Evolutionary conservation across 2,888 invertebrate species (phyloP).

Genomic region (Molanna angustata): DNA sequence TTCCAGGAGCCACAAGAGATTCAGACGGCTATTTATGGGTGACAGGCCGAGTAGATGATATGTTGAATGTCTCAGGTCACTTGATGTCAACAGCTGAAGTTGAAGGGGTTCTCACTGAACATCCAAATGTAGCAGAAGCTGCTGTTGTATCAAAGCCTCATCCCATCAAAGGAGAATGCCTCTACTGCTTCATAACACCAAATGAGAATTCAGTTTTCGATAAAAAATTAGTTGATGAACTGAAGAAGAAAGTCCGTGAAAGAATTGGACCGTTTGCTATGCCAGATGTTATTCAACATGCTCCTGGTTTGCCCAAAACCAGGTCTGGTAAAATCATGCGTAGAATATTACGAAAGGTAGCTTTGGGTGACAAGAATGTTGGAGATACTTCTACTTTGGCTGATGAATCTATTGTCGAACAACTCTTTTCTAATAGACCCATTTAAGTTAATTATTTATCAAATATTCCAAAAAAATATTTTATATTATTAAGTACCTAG

Average conservation of each 20-base stretch:
- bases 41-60: slow-evolving; percentile 96
- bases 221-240: slow-evolving; percentile 64
- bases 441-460: slow-evolving; percentile 3
- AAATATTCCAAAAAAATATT: no score
- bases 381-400: slow-evolving; percentile 95
- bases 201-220: slow-evolving; percentile 72
- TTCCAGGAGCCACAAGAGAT: slow-evolving; percentile 82
- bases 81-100: slow-evolving; percentile 96
- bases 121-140: slow-evolving; percentile 82
- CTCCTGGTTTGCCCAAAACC: slow-evolving; percentile 93
- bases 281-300: slow-evolving; percentile 92
- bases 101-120: slow-evolving; percentile 77
- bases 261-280: slow-evolving; percentile 95
- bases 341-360: slow-evolving; percentile 89
- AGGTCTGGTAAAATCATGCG: slow-evolving; percentile 99
- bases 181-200: slow-evolving; percentile 96
- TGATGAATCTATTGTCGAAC: slow-evolving; percentile 84
- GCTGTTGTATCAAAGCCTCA: slow-evolving; percentile 96
- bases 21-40: slow-evolving; percentile 95
- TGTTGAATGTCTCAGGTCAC: slow-evolving; percentile 98
- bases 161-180: slow-evolving; percentile 92
- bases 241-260: slow-evolving; percentile 78
- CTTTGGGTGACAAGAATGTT: slow-evolving; percentile 81
- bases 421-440: slow-evolving; percentile 72
- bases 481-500: no score